Base-by-base conservation (phyloP, 2,888 invertebrate species). In the Trichogramma evanescens region DNA sequence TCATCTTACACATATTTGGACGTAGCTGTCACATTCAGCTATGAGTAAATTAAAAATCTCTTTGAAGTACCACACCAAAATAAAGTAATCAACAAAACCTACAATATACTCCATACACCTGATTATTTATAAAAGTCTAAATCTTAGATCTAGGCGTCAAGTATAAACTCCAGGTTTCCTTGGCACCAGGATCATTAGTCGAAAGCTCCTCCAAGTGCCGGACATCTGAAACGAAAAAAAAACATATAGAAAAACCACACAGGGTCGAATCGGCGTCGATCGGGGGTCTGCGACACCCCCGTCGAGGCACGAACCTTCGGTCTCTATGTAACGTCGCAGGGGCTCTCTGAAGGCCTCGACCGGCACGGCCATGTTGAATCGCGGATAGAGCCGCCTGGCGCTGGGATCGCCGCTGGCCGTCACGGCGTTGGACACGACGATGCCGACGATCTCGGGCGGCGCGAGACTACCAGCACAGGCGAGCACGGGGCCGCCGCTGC, bases 401-500 rank as follows among this genome's bases (percentile, higher is more conserved):
- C 79, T 74, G 3, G 73, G 67, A 1, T 81, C 80, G 65, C 80
- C 81, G 5, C 82, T 80, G 70, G 73, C 67, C 2, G 81, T 80
- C 64, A 81, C 81, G 6, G 82, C 81, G 71, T 85, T 86, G 71
- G 83, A 83, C 3, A 84, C 85, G 50, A 85, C 80, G 46, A 86
- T 75, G 4, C 83, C 86, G 4, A 85, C 59, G 62, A 85, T 80
- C 65, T 81, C 79, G 26, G 26, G 26, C 26, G 26, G 26, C 4
- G 68, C 73, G 66, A 81, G 79, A 3, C 69, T 74, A 61, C 75
- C 79, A 48, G 67, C 70, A 55, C 80, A 69, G 13, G 82, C 78
- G 67, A 83, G 77, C 67, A 86, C 81, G 4, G 85, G 83, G 0
- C 86, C 86, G 3, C 86, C 86, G 64, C 86, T 86, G 66, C 82